phyloP scores from a whole-genome alignment of 2,797 vertebrate genomes.

The Peromyscus melanophrys region DNA sequence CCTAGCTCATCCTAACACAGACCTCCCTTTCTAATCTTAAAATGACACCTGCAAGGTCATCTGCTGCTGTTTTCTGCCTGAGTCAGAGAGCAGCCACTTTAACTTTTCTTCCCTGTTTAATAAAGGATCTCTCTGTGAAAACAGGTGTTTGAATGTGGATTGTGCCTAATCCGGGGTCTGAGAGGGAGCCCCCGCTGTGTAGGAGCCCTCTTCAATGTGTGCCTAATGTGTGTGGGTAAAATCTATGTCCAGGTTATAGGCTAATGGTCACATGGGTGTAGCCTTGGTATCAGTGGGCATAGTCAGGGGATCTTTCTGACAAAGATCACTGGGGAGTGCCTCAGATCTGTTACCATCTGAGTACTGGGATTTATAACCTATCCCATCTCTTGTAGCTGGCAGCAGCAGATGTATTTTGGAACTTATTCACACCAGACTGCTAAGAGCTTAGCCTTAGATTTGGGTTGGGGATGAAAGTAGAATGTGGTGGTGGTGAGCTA shows the following conservation, averaged over 20 bases:
- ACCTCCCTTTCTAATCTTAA: too few species aligned
- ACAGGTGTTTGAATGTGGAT: too few species aligned
- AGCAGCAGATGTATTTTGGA: neutral
- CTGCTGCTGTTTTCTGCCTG: too few species aligned
- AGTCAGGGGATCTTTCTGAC: neutral
- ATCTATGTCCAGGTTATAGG: neutral
- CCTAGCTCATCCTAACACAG: too few species aligned
- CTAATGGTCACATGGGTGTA: neutral
- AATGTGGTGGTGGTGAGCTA: neutral
- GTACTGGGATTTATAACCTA: neutral
- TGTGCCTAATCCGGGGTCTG: too few species aligned
- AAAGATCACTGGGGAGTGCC: neutral
- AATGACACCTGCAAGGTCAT: too few species aligned
- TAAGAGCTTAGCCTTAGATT: neutral
- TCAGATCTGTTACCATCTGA: neutral
- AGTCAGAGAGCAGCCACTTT: too few species aligned
- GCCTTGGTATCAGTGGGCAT: neutral
- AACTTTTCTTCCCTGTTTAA: too few species aligned
- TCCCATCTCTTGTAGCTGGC: neutral
- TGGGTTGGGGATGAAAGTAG: neutral
- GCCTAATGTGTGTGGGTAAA: too few species aligned
- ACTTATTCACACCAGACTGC: neutral
- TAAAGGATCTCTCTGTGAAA: too few species aligned
- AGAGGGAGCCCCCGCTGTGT: too few species aligned
- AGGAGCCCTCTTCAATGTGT: too few species aligned